Evolutionary conservation across 2,113 vertebrate species (phyloP), one percentile per base, ranked within the genome.

Genomic region (Sinocyclocheilus grahami): DNA sequence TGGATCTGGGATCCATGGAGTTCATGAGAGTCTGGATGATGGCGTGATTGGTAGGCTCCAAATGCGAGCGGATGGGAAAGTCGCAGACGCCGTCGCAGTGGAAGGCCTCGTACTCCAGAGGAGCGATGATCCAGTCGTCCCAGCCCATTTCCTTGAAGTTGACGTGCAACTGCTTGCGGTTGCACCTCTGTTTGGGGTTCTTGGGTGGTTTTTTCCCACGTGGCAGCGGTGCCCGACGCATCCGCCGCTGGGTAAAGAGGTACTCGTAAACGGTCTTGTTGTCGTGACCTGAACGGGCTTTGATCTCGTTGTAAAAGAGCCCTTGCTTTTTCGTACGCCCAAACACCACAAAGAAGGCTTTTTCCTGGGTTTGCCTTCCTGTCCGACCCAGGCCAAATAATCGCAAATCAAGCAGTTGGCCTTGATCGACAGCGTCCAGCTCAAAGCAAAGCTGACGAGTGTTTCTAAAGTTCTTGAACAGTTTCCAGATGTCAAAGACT

Each of bases 71-170:
- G 63, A 99, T 95, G 7, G 98, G 98, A 92, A 99, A 99, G 89
- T 99, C 97, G 3, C 98, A 99, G 22, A 96, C 94, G 22, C 98
- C 98, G 75, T 98, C 96, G 0, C 98, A 99, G 92, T 98, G 97
- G 89, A 96, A 98, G 0, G 98, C 98, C 89, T 99, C 97, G 0
- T 99, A 99, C 85, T 99, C 98, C 77, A 99, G 94, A 1, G 98
- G 98, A 0, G 98, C 98, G 2, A 99, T 99, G 94, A 99, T 99
- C 98, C 98, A 99, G 94, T 99, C 98, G 46, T 99, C 98, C 98
- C 98, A 99, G 91, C 98, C 98, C 97, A 99, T 98, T 89, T 99
- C 97, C 92, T 99, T 99, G 92, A 99, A 99, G 93, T 99, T 99
- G 42, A 99, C 98, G 0, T 99, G 98, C 76, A 99, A 96, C 0